A percentile compares a stretch with the other conserved stretches of the same genome.
phyloP scores from a whole-genome alignment of 2,888 invertebrate genomes.

The Nysson spinosus region DNA sequence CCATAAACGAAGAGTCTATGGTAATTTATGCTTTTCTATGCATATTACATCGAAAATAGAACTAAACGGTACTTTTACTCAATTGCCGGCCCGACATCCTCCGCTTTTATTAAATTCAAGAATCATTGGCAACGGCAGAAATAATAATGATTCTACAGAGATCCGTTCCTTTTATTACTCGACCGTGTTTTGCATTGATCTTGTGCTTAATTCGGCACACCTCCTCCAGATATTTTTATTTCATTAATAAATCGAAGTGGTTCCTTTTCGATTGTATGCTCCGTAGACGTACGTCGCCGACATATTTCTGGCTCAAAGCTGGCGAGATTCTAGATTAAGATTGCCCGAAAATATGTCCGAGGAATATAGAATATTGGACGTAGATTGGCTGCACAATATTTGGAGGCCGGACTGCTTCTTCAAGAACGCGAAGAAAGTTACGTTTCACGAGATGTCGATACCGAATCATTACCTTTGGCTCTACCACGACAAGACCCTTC shows the following conservation, averaged over 20 bases:
- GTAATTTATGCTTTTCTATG: constrained; percentile 76
- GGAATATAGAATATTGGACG: constrained; percentile 92
- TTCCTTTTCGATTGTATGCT: background rate
- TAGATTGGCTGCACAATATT: constrained; percentile 93
- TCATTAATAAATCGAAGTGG: too few species aligned
- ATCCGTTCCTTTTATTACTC: too few species aligned
- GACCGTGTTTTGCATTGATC: too few species aligned
- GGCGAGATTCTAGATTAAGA: constrained; percentile 92
- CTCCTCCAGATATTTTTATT: too few species aligned
- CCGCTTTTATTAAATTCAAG: too few species aligned
- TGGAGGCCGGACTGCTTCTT: constrained; percentile 97
- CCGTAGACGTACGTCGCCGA: constrained; percentile 94
- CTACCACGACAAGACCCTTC: constrained; percentile 92
- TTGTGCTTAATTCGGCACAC: too few species aligned
- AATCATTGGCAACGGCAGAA: too few species aligned
- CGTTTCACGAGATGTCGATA: constrained; percentile 96
- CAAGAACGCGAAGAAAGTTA: constrained; percentile 94
- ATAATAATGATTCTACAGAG: too few species aligned
- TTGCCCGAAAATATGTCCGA: constrained; percentile 96
- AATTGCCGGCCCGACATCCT: too few species aligned
- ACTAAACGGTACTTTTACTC: too few species aligned
- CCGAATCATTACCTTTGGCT: constrained; percentile 95
- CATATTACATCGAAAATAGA: too few species aligned
- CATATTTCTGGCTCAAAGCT: constrained; percentile 94
- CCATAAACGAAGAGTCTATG: constrained; percentile 98